Conservation (phyloP, 2,888 invertebrate species). For the Oscheius sp. region DNA sequence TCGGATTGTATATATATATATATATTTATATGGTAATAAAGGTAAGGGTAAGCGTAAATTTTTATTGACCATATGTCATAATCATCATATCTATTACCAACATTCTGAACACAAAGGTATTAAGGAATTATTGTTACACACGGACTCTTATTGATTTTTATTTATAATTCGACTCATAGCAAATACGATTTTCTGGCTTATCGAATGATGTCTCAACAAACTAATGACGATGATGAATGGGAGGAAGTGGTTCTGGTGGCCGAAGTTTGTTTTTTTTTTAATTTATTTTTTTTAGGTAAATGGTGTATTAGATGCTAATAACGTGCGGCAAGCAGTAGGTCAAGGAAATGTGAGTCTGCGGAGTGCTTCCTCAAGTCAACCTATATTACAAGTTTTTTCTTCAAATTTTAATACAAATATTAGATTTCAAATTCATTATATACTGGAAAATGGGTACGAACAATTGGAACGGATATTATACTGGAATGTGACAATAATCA, state of each 20-base stretch:
- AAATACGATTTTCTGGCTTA: too few species aligned
- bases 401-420: background rate
- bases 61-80: background rate
- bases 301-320: constrained; percentile 60
- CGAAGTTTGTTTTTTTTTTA: constrained; percentile 32
- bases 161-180: too few species aligned
- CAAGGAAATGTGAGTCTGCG: constrained; percentile 42
- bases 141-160: too few species aligned
- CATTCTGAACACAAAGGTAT: too few species aligned
- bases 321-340: constrained; percentile 48
- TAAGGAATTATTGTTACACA: too few species aligned
- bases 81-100: too few species aligned
- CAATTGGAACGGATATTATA: constrained; percentile 58
- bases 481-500: constrained; percentile 41
- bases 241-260: constrained; percentile 57
- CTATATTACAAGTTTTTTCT: constrained; percentile 53
- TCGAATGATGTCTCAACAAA: background rate
- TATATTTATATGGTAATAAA: background rate
- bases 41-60: constrained; percentile 4
- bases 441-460: constrained; percentile 56
- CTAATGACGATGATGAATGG: constrained; percentile 50
- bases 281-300: constrained; percentile 39
- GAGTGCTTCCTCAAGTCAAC: constrained; percentile 41
- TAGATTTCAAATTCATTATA: constrained; percentile 59
- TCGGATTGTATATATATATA: constrained; percentile 1